Base-by-base conservation (phyloP, 2,113 vertebrate genomes). In the Ochotona princeps region DNA sequence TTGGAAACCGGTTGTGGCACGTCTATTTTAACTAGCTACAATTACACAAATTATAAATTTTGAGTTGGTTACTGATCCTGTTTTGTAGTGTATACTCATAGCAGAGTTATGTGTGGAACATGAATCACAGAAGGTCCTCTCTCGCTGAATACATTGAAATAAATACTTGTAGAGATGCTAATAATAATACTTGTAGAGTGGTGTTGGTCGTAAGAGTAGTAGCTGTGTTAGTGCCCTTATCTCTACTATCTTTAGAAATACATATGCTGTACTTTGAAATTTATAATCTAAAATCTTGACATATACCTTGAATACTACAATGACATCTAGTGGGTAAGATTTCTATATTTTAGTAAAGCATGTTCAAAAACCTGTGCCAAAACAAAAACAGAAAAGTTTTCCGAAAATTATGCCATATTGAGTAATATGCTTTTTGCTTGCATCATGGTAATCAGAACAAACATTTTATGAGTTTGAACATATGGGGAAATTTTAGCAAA, bases 381-480 rank as follows among this genome's bases (percentile, higher is more conserved):
- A 30, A 10, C 51, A 28, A 44, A 65, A 91, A 80, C 47, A 82
- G 38, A 66, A 66, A 83, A 83, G 18, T 81, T 49, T 74, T 81
- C 25, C 83, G 79, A 76, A 93, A 89, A 61, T 86, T 78, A 73
- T 32, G 69, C 47, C 73, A 89, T 87, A 74, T 4, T 92, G 70
- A 89, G 38, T 73, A 80, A 74, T 70, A 83, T 21, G 67, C 63
- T 91, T 94, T 73, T 92, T 72, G 47, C 93, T 94, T 91, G 78
- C 51, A 92, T 63, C 49, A 60, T 47, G 87, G 25, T 80, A 70
- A 94, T 91, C 89, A 92, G 81, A 94, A 63, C 30, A 90, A 91
- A 65, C 84, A 82, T 78, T 95, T 96, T 89, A 96, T 89, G 93
- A 91, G 87, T 96, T 38, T 96, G 95, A 96, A 93, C 94, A 97